phyloP scores from a whole-genome alignment of 1,140 invertebrate species.

The Nomia melanderi region DNA sequence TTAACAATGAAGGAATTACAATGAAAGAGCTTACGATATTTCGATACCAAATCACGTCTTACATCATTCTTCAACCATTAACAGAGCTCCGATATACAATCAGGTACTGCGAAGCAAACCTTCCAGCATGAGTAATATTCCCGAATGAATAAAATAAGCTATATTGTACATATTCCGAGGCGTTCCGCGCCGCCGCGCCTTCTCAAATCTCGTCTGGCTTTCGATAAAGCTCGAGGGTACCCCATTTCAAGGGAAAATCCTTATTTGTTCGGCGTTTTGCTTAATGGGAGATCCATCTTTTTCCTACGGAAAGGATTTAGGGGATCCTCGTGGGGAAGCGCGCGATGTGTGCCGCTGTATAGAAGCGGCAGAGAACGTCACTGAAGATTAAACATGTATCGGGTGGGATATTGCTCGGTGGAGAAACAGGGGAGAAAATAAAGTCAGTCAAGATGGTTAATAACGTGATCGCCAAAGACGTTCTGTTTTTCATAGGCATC shows the following conservation, averaged over 20 bases:
- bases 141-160: conserved; percentile 46
- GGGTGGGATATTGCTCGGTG: background rate
- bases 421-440: background rate
- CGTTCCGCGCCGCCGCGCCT: conserved; percentile 53
- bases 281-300: conserved; percentile 65
- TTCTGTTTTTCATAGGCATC: background rate
- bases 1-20: no score
- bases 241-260: conserved; percentile 52
- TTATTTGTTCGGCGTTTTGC: conserved; percentile 68
- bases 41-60: background rate
- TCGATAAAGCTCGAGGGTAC: conserved; percentile 53
- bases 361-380: conserved; percentile 13
- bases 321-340: conserved; percentile 51
- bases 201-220: conserved; percentile 54
- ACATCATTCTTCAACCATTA: background rate
- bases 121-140: conserved; percentile 39
- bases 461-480: background rate
- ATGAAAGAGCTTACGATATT: background rate
- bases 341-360: conserved; percentile 36
- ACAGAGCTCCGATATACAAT: background rate
- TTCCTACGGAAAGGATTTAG: conserved; percentile 56
- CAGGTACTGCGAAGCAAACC: background rate
- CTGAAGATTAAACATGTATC: conserved; percentile 45
- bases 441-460: background rate
- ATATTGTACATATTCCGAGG: conserved; percentile 7